Evolutionary conservation across 2,113 vertebrate species (phyloP).

Genomic region (Leptosomus discolor): DNA sequence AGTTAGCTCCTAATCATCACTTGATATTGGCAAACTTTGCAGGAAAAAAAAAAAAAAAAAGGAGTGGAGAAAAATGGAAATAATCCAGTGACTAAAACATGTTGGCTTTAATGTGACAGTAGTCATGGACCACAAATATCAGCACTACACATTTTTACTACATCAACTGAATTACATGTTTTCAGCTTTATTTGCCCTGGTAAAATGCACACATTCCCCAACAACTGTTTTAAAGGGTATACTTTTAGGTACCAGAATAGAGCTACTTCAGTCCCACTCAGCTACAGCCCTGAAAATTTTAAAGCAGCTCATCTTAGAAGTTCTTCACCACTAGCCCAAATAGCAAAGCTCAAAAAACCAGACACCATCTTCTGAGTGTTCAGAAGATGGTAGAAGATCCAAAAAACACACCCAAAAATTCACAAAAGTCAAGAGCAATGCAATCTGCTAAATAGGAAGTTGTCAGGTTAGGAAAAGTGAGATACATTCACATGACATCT

Average conservation of each 20-base stretch:
- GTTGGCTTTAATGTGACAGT: neutral
- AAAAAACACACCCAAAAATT: neutral
- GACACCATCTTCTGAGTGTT: neutral
- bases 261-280: neutral
- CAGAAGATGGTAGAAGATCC: neutral
- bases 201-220: neutral
- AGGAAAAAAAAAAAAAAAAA: neutral
- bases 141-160: neutral
- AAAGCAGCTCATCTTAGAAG: neutral
- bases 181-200: neutral
- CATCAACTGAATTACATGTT: neutral
- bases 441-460: neutral
- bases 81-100: neutral
- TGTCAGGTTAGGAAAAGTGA: neutral
- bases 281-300: neutral
- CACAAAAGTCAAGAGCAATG: neutral
- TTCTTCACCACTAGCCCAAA: neutral
- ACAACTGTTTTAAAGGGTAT: neutral
- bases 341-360: neutral
- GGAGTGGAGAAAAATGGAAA: neutral
- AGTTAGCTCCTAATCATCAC: neutral
- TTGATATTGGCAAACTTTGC: neutral
- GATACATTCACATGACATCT: neutral
- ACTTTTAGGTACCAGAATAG: neutral
- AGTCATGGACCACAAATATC: neutral